Conservation (phyloP, 2,113 vertebrate genomes). For the Forbesichthys agassizii region DNA sequence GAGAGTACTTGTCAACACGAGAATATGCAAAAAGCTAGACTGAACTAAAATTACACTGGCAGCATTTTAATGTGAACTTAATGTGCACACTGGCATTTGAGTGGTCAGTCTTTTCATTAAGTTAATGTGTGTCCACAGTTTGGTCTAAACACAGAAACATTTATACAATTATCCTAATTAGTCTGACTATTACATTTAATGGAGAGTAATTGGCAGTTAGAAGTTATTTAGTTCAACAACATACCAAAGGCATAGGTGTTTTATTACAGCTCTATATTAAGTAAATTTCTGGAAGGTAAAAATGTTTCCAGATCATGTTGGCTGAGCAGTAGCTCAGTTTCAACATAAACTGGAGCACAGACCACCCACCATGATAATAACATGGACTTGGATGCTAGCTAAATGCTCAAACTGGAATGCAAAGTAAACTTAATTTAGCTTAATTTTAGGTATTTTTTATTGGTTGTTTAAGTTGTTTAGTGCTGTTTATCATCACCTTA, state of each 20-base stretch:
- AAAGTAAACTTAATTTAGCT: slow-evolving; percentile 40
- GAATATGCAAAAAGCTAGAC: slow-evolving; percentile 42
- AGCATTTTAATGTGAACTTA: slow-evolving; percentile 9
- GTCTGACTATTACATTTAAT: slow-evolving; percentile 82
- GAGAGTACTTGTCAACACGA: slow-evolving; percentile 42
- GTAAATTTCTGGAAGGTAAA: slow-evolving; percentile 79
- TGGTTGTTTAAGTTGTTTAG: neutral
- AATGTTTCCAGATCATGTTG: slow-evolving; percentile 85
- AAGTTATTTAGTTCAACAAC: slow-evolving; percentile 85
- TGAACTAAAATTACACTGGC: slow-evolving; percentile 52
- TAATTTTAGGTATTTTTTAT: slow-evolving; percentile 2
- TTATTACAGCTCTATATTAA: slow-evolving; percentile 80
- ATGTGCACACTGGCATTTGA: slow-evolving; percentile 29
- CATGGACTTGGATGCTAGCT: slow-evolving; percentile 41
- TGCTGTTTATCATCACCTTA: neutral
- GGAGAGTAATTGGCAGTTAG: slow-evolving; percentile 86
- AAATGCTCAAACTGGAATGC: slow-evolving; percentile 34
- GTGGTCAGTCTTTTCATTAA: slow-evolving; percentile 73
- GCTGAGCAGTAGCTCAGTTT: slow-evolving; percentile 76
- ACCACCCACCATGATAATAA: slow-evolving; percentile 76
- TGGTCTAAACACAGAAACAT: slow-evolving; percentile 80
- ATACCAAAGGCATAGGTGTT: slow-evolving; percentile 78
- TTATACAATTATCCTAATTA: slow-evolving; percentile 87
- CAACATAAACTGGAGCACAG: slow-evolving; percentile 71
- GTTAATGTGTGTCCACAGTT: slow-evolving; percentile 76